Base-by-base conservation (phyloP, 1,140 invertebrate genomes). In the Rhynchophorus ferrugineus region DNA sequence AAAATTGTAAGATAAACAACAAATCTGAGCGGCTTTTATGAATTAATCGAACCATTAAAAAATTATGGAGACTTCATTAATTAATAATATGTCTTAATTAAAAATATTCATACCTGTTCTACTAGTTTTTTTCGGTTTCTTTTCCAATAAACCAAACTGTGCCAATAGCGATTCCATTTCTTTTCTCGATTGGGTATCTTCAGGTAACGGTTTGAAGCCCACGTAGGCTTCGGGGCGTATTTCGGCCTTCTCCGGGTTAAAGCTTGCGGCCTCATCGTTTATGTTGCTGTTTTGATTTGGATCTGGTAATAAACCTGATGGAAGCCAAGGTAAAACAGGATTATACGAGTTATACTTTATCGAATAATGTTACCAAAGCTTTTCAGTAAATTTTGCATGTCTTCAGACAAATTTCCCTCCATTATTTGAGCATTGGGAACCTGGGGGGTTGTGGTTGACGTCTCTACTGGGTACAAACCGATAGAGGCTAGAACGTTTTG, bases 111-210 rank as follows among this genome's bases (percentile, higher is more conserved):
- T n/a, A n/a, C n/a, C n/a, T n/a, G 7, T 38, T 36, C 11, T 46
- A 18, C 43, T 37, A 19, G 34, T 51, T 47, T 37, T 56, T 16
- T 50, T 35, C 6, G 43, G 50, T 39, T 63, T 62, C 20, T 55
- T 29, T 17, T 39, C 47, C 45, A 55, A n/a, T 1, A 82, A 64
- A 2, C 80, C 80, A 56, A 79, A 82, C 33, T 61, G 70, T 0
- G 74, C 71, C 14, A 82, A 54, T 20, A 81, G 75, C 8, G 73
- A 69, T 48, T 71, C 72, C 77, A 82, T 80, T 24, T 77, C 77
- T 22, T 71, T 61, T 38, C 75, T 70, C 21, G 66, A 65, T 0
- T 72, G 59, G 3, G 53, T 58, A 7, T 69, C 69, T 9, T 69
- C 69, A 7, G 78, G 78, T 3, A 82, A 54, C 1, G 77, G 77